Evolutionary conservation across 2,797 vertebrate genomes (phyloP).

Genomic region (Phoxinus dragarum): DNA sequence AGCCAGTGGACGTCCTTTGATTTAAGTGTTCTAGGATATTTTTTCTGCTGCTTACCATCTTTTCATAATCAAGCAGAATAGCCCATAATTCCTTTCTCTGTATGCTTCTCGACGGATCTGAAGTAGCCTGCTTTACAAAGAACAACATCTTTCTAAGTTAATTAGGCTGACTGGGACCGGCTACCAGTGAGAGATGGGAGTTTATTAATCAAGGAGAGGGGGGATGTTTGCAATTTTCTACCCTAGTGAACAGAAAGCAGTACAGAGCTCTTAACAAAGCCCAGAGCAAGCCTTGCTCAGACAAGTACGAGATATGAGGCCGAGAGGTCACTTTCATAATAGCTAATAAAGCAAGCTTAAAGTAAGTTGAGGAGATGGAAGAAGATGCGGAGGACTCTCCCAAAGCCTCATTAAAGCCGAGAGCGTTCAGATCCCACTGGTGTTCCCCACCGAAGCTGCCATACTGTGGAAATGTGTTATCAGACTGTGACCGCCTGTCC

Average conservation of each 20-base stretch:
- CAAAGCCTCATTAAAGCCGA: conserved; percentile 29
- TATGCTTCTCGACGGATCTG: conserved; percentile 64
- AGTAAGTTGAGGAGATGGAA: conserved; percentile 33
- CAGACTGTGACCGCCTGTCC: conserved; percentile 39
- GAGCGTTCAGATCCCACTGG: conserved; percentile 9
- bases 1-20: neutral
- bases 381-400: neutral
- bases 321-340: conserved; percentile 41
- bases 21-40: neutral
- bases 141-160: conserved; percentile 64
- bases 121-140: conserved; percentile 63
- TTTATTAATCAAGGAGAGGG: conserved; percentile 69
- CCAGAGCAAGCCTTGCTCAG: conserved; percentile 43
- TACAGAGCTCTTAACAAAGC: conserved; percentile 59
- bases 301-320: conserved; percentile 47
- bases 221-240: conserved; percentile 64
- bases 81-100: conserved; percentile 70
- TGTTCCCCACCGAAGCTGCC: neutral
- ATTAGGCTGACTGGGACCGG: conserved; percentile 67
- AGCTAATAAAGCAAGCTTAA: conserved; percentile 43
- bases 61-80: conserved; percentile 69
- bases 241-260: conserved; percentile 52
- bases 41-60: neutral
- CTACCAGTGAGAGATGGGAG: conserved; percentile 54
- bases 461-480: conserved; percentile 1